Base-by-base conservation (phyloP, 2,113 vertebrate genomes). In the Rhagologus leucostigma region DNA sequence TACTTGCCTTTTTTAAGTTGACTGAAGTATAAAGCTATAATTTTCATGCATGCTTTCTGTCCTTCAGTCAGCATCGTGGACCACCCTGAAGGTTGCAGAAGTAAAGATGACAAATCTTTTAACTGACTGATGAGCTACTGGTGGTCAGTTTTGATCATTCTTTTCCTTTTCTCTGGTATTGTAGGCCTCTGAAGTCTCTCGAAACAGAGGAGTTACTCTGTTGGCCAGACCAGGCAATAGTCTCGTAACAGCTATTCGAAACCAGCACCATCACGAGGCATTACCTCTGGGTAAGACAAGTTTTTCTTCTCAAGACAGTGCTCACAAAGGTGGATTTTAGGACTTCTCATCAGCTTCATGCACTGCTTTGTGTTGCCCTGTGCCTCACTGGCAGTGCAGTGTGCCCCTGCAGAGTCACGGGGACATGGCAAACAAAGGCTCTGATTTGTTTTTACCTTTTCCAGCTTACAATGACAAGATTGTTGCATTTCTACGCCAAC, bases 381-480 rank as follows among this genome's bases (percentile, higher is more conserved):
- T 83, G 55, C 16, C 65, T 67, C 53, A 2, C 39, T 14, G 33
- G 55, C 73, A 70, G 37, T 13, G 29, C 13, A 55, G 23, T 33
- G 42, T 70, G 27, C 10, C 24, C 46, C n/a, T 77, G 57, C 52
- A 62, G 32, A 30, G 24, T 47, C 91, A 27, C 4, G 7, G 22
- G 71, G 63, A 68, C 22, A 10, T 55, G 62, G 9, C 87, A 74
- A 91, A 90, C 52, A 90, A 69, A 90, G 65, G 32, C 12, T 92
- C 52, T 41, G 26, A 5, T 60, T 39, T 71, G 13, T 67, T 63
- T 67, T 67, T 52, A 23, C 16, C 37, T 76, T 62, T 98, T 97
- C 70, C 97, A 99, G 99, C 99, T 57, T 99, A 99, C 97, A 99
- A 99, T 93, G 99, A 99, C 97, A 99, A 99, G 98, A 99, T 99